A percentile compares a stretch with the other conserved stretches of the same genome.
Evolutionary conservation across 2,113 vertebrate genomes (phyloP).

Genomic region (Pristiophorus japonicus): DNA sequence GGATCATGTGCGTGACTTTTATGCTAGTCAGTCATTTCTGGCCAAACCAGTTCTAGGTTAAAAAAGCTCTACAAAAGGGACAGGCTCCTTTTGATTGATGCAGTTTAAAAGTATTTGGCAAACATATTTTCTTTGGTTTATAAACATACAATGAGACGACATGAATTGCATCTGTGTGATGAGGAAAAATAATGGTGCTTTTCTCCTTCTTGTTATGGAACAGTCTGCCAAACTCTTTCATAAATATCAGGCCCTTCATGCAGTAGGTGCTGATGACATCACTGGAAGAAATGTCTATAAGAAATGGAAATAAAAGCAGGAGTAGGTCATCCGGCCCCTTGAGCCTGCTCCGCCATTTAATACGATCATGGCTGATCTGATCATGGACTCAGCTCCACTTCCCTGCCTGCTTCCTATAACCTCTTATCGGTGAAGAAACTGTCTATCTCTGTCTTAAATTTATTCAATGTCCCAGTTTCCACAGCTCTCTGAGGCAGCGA

Average conservation of each 20-base stretch:
- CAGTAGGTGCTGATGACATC: neutral
- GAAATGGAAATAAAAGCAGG: too few relatives aligned
- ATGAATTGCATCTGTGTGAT: neutral
- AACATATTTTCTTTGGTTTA: neutral
- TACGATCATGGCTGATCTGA: too few relatives aligned
- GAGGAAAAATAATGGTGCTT: neutral
- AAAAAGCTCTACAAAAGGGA: neutral
- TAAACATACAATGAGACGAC: neutral
- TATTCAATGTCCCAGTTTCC: too few relatives aligned
- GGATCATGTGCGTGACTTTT: neutral
- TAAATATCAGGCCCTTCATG: neutral
- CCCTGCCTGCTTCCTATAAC: too few relatives aligned
- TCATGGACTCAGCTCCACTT: too few relatives aligned
- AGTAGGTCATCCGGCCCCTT: too few relatives aligned
- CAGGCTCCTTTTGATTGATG: neutral
- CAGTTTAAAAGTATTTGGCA: neutral
- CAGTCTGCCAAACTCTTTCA: neutral
- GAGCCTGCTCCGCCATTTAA: too few relatives aligned
- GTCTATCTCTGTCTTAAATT: too few relatives aligned
- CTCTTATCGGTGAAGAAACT: too few relatives aligned
- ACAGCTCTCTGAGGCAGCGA: too few relatives aligned
- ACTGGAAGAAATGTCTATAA: neutral
- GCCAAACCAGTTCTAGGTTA: neutral
- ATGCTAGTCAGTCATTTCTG: neutral
- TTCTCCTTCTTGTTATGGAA: neutral